Base-by-base conservation (phyloP, 2,797 vertebrate species). In the Orestias chungarensis region DNA sequence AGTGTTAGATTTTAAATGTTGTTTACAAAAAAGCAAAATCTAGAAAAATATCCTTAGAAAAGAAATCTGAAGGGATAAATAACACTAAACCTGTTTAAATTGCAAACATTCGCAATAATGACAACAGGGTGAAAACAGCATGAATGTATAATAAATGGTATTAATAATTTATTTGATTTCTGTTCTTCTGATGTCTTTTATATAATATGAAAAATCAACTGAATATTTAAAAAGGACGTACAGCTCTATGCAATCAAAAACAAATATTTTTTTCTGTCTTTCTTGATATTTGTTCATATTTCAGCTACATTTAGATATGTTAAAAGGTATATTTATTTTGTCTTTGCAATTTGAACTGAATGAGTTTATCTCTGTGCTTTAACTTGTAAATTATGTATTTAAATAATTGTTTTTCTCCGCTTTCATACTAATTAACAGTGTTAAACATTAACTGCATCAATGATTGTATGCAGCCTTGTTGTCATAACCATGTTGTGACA, bases 191-290 rank as follows among this genome's bases (percentile, higher is more conserved):
- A 61, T 14, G 23, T 61, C 23, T 61, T 6, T 40, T 61, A 9
- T 38, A 66, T 12, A 31, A 73, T 61, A 15, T 40, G 66, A 70
- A 61, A 79, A 74, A 62, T 59, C 35, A 57, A 23, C 12, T 4
- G 20, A 47, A 46, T 12, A 57, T 54, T 65, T 6, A 40, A 43
- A 79, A 65, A 43, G 42, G 27, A 14, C 68, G 20, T 27, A 61
- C 4, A 66, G 9, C n/a, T 76, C 20, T 29, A 59, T 78, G 61
- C 70, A 81, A 82, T 84, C 78, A 79, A 70, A 27, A 54, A 31
- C 7, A 69, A 23, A 0, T 61, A 4, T 42, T 25, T 6, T 31
- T 38, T 43, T 29, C 42, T 7, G 42, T 27, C 33, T 43, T 18
- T 59, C 33, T 44, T 65, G 4, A 49, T 29, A n/a, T 17, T 74